These are phyloP conservation scores for Okamejei kenojei DNA, from an alignment of 2,797 vertebrate species.

Conservation along the genomic window DNA sequence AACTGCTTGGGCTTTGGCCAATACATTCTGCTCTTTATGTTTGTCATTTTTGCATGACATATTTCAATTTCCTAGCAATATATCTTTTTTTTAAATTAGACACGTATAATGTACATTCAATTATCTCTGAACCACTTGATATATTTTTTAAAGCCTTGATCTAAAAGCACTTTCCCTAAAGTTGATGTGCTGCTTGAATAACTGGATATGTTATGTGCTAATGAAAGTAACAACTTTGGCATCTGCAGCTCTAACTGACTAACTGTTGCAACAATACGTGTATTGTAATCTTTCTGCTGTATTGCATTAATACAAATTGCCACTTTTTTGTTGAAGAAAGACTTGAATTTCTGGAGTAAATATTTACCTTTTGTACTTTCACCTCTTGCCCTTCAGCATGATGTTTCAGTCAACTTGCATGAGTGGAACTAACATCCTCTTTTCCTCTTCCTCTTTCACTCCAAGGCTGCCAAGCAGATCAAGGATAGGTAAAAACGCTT, in stretches of 20 bases:
- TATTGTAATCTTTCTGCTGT: conserved; percentile 10
- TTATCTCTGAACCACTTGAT: conserved; percentile 24
- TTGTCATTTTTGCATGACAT: not conserved
- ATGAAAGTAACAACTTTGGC: conserved; percentile 9
- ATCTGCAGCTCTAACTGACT: conserved; percentile 13
- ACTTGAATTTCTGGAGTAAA: conserved; percentile 1
- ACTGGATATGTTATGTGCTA: not conserved
- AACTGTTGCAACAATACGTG: not conserved
- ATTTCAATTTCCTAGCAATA: not conserved
- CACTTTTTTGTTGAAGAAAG: not conserved
- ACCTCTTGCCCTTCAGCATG: conserved; percentile 37
- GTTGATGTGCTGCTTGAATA: conserved; percentile 14
- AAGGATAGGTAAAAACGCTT: conserved; percentile 78
- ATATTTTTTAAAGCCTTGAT: not conserved
- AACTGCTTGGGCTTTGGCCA: not conserved
- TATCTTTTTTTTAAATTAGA: not conserved
- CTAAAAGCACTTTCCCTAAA: not conserved
- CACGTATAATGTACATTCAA: not conserved
- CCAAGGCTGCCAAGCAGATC: conserved; percentile 89
- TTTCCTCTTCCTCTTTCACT: conserved; percentile 57
- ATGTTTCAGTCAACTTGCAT: conserved; percentile 33
- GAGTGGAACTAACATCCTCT: conserved; percentile 49
- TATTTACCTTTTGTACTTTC: conserved; percentile 20
- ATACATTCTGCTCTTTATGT: not conserved
- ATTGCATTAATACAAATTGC: not conserved